These are phyloP conservation scores for Albula glossodonta DNA, from an alignment of 2,113 vertebrate species.

Conservation along the genomic window DNA sequence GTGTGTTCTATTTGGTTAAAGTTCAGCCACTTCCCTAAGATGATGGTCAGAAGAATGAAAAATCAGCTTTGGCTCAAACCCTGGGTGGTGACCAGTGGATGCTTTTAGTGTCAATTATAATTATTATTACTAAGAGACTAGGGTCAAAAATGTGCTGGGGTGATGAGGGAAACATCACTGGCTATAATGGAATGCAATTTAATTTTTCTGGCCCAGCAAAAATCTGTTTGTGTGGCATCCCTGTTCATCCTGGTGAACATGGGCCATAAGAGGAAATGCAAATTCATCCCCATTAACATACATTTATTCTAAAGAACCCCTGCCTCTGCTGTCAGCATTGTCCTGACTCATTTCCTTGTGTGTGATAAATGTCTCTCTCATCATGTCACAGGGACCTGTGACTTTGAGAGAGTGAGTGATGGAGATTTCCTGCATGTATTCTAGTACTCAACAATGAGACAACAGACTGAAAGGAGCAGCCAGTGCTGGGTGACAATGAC, in stretches of 20 bases:
- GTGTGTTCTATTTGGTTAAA: no score
- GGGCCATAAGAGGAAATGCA: not conserved
- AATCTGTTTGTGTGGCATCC: no score
- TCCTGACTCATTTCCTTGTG: not conserved
- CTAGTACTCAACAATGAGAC: constrained; percentile 8
- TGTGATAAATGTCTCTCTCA: constrained; percentile 11
- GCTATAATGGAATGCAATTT: no score
- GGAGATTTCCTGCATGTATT: constrained; percentile 9
- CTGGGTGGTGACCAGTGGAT: not conserved
- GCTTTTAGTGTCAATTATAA: not conserved
- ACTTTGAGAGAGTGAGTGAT: constrained; percentile 15
- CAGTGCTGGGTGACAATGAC: not conserved
- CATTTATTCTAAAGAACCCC: not conserved
- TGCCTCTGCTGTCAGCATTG: not conserved
- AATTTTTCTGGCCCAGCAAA: no score
- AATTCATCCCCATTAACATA: not conserved
- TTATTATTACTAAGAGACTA: no score
- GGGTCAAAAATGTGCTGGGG: no score
- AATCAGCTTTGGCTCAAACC: not conserved
- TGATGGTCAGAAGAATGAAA: not conserved
- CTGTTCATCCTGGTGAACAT: no score
- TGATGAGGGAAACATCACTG: no score
- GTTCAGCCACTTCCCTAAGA: no score
- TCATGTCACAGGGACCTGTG: not conserved
- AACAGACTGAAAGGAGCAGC: not conserved